Percentiles rank a stretch among this genome's conserved stretches.
phyloP scores from a whole-genome alignment of 2,113 vertebrate genomes.

The Gorsachius goisagi region DNA sequence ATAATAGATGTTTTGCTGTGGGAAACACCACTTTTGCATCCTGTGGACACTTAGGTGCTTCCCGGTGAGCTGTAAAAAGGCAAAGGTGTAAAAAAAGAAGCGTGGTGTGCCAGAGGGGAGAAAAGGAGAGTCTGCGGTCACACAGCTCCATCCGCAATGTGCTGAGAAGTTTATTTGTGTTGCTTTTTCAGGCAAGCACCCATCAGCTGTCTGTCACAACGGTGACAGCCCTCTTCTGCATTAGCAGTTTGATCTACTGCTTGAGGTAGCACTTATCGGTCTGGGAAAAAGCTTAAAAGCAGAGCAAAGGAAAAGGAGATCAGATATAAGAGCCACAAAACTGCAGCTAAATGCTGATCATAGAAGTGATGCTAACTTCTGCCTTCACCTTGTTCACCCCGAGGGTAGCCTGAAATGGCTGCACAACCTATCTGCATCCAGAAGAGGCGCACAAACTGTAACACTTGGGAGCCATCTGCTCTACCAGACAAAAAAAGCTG shows the following conservation, averaged over 20 bases:
- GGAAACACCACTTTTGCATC: background rate
- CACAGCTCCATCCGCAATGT: rapidly evolving
- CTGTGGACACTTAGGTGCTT: background rate
- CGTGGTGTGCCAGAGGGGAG: background rate
- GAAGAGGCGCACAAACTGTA: background rate
- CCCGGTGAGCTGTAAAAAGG: background rate
- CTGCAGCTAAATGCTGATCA: background rate
- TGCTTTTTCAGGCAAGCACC: background rate
- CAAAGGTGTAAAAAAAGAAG: background rate
- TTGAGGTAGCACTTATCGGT: background rate
- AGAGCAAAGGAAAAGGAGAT: background rate
- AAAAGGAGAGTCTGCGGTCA: background rate
- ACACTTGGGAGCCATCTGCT: background rate
- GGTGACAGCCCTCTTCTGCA: background rate
- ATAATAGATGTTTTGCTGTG: background rate
- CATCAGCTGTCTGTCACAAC: background rate
- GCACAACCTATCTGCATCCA: background rate
- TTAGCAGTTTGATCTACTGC: background rate
- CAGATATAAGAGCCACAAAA: background rate
- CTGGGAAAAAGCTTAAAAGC: background rate
- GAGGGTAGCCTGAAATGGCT: background rate
- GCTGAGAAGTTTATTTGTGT: background rate
- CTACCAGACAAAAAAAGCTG: background rate
- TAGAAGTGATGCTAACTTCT: background rate
- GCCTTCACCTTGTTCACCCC: background rate